Base-by-base conservation (phyloP, 2,113 vertebrate species). In the Onychostruthus taczanowskii region DNA sequence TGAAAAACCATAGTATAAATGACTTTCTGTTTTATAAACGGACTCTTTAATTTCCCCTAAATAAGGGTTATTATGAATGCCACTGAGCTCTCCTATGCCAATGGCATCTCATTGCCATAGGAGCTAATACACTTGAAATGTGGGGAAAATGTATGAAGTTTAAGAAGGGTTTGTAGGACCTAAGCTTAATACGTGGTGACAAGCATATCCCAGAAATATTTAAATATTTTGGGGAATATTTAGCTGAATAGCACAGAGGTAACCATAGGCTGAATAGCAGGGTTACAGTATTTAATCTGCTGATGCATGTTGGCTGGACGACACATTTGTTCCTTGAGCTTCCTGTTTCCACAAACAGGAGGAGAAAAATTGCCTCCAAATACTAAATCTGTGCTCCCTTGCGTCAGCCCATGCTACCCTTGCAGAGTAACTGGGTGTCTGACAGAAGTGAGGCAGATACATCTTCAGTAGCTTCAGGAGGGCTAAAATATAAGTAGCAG, bases 1-100 rank as follows among this genome's bases (percentile, higher is more conserved):
- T 92, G 77, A 92, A 46, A 93, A 95, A 80, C 41, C 41, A 23
- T 88, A 88, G 64, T 95, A 74, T 73, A 83, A 83, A 55, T 63
- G 0, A 52, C 28, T 80, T 92, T 86, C 22, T 58, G 23, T 85
- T 93, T 93, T 63, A 43, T 83, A 96, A 64, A 83, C 10, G 49
- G 46, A 66, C 46, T 74, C 64, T 64, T 64, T 33, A 56, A 69
- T 77, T 70, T 15, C 8, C 49, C 22, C 21, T 20, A 33, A 77
- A 37, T 63, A 74, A 75, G 16, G 44, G 37, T 43, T 70, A 61
- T 93, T 81, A 28, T 33, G 56, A 78, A 68, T 77, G n/a, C 16
- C 39, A 17, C 31, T 77, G 43, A 37, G 26, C 12, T 68, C 61
- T 88, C 27, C 44, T 11, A 17, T 94, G 52, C 16, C 76, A 74